Evolutionary conservation across 2,888 invertebrate genomes (phyloP), one percentile per base, ranked within the genome.

Genomic region (Nematopogon swammerdamellus): DNA sequence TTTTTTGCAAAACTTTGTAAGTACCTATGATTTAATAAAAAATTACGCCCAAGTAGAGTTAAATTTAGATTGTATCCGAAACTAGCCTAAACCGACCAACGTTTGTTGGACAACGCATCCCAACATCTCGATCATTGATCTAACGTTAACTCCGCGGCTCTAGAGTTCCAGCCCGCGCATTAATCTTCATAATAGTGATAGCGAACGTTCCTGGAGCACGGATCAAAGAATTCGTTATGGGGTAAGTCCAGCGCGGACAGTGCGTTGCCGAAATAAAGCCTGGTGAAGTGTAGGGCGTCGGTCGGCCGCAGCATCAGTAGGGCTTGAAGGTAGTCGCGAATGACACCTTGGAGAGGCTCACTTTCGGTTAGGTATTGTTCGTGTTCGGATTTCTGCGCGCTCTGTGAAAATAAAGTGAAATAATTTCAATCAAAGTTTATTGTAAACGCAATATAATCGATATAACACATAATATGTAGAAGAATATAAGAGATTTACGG

Each of bases 251-350:
- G 59, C 1, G 81, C 72, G 1, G 76, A 74, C 0, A 80, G 62
- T n/a, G 72, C 72, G 5, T 72, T 62, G 49, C 68, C 63, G 60
- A 85, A 85, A 59, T 82, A 83, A 52, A 82, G 76, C 42, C 72
- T 68, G 1, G 84, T 84, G 61, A 83, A 85, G 49, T 80, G 72
- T 4, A 83, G 52, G 1, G 82, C 75, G 49, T 84, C 81, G n/a
- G 73, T 67, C 0, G 84, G 82, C 53, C 82, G 82, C 57, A 86
- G 65, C 30, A 83, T 60, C 36, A 87, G 67, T 49, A 87, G 65
- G 1, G 81, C 72, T 59, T 84, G 82, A 14, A 84, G 70, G 56
- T 85, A 87, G 62, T 87, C 86, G 0, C 80, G 72, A 11, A 87
- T 68, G 16, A 83, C 64, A 25, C 75, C 68, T 19, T 82, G 77